Base-by-base conservation (phyloP, 1,140 invertebrate genomes). In the Temnothorax nylanderi region DNA sequence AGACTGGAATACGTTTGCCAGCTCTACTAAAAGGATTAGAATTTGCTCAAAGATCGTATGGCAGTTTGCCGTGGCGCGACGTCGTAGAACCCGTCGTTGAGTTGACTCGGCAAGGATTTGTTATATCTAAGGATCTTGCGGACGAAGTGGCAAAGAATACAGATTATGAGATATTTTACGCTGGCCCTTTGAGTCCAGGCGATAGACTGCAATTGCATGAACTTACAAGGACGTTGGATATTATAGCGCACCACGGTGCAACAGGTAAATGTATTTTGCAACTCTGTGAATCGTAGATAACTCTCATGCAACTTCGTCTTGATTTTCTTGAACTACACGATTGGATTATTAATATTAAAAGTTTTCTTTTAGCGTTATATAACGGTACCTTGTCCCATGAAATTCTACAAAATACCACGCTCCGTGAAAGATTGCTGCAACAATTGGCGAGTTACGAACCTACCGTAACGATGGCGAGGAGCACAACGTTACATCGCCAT, bases 31-130 rank as follows among this genome's bases (percentile, higher is more conserved):
- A 95, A 84, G 97, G 97, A 54, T 94, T 97, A 65, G 96, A 96
- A 69, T 94, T 95, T 88, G 94, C 97, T 49, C 97, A 97, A 93
- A 91, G 94, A 65, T 94, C 94, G 85, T 96, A 96, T 93, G 97
- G 97, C 34, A 96, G 94, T 82, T 93, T 98, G 87, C 91, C 96
- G 2, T 98, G 98, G 98, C 89, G 94, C 54, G 93, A 96, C 60
- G 88, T 98, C 3, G 90, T 98, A 8, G 93, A 96, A 90, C 97
- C 98, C 11, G 96, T 97, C 2, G 95, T 96, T 11, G 93, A 96
- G 44, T 91, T 98, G 71, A 97, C 97, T 18, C 95, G 93, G 69
- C 91, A 93, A 85, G 96, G 96, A 64, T 96, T 96, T 88, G 92
- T 95, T 76, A 94, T 96, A 62, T 94, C 96, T 1, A 94, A 94